Evolutionary conservation across 2,888 invertebrate genomes (phyloP).

Genomic region (Cryptus armator): DNA sequence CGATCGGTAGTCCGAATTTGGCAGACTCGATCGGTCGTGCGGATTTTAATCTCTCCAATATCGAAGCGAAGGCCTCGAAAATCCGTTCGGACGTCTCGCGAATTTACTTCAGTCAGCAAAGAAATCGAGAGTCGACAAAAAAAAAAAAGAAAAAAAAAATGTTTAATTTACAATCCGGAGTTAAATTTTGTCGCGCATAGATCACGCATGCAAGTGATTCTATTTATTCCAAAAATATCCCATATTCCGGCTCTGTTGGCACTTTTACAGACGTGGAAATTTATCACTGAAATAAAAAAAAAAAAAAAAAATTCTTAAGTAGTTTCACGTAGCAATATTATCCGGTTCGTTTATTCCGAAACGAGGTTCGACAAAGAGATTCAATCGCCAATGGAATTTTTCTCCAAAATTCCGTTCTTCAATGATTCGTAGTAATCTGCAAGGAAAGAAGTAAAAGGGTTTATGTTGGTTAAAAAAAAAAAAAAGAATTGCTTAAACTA

Average conservation of each 20-base stretch:
- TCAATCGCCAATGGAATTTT: not conserved
- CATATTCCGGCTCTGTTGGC: not conserved
- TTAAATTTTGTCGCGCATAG: no score
- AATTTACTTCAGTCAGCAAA: not conserved
- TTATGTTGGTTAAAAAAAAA: not conserved
- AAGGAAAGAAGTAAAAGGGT: not conserved
- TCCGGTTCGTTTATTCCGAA: not conserved
- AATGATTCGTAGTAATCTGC: not conserved
- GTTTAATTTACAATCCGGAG: no score
- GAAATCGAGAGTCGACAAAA: not conserved
- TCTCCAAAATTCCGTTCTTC: not conserved
- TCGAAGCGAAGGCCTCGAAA: not conserved
- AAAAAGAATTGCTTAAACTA: not conserved
- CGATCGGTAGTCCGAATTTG: conserved; percentile 30
- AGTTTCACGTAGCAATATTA: not conserved
- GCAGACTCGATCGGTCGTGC: not conserved
- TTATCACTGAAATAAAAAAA: no score
- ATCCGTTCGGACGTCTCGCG: not conserved
- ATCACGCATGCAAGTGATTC: not conserved
- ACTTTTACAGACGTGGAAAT: not conserved
- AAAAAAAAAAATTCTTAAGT: not conserved
- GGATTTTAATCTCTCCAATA: not conserved
- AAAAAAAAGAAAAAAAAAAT: no score
- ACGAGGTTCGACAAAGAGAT: not conserved
- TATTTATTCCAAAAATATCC: not conserved